A percentile compares a stretch with the other conserved stretches of the same genome.
Evolutionary conservation across 2,888 invertebrate species (phyloP).

Genomic region (Calliopum simillimum): DNA sequence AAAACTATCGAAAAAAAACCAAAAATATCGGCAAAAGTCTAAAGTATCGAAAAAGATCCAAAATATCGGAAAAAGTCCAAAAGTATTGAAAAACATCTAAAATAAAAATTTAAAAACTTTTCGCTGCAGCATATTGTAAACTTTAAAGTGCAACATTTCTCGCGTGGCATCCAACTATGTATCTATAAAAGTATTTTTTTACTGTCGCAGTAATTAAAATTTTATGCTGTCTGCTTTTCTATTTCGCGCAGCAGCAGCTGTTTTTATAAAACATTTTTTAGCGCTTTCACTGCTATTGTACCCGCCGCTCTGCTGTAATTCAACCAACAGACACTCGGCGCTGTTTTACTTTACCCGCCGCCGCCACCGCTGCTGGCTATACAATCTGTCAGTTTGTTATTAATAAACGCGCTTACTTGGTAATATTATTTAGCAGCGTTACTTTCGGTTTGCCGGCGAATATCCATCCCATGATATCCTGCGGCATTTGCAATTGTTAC

Average conservation of each 20-base stretch:
- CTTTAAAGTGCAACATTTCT: too few relatives aligned
- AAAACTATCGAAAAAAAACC: too few relatives aligned
- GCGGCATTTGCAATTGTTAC: background rate
- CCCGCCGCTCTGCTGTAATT: too few relatives aligned
- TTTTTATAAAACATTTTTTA: too few relatives aligned
- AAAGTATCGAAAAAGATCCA: too few relatives aligned
- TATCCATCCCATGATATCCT: background rate
- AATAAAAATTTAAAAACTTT: too few relatives aligned
- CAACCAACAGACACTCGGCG: background rate
- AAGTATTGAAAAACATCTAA: too few relatives aligned
- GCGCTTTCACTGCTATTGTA: background rate
- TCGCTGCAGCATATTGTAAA: too few relatives aligned
- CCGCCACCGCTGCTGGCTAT: background rate
- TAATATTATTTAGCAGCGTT: slow-evolving; percentile 18
- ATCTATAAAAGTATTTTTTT: slow-evolving; percentile 6
- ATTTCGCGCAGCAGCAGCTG: background rate
- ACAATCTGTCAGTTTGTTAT: slow-evolving; percentile 18
- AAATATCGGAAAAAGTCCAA: too few relatives aligned
- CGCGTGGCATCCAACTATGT: too few relatives aligned
- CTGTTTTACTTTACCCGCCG: background rate
- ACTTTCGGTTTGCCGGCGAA: background rate
- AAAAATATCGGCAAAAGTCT: too few relatives aligned
- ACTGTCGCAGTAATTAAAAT: slow-evolving; percentile 30
- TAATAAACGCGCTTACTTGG: slow-evolving; percentile 15
- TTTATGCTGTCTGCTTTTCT: slow-evolving; percentile 17